Base-by-base conservation (phyloP, 2,888 invertebrate species). In the Argyresthia albistria region DNA sequence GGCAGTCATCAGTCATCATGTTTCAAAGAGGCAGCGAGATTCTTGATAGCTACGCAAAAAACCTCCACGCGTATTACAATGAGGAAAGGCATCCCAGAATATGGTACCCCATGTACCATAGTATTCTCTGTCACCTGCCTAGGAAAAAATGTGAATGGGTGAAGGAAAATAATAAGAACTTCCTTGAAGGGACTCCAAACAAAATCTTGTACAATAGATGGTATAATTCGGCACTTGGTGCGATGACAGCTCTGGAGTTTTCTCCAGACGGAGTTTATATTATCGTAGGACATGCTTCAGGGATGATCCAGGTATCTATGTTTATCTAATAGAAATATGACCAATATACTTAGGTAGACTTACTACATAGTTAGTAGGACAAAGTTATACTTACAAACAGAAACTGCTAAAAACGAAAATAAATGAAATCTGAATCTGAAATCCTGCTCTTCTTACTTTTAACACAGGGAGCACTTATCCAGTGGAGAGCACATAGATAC, bases 271-370 rank as follows among this genome's bases (percentile, higher is more conserved):
- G 88, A 15, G 64, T 70, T 49, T 61, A 77, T 57, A 66, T 90
- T 62, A 75, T 83, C 47, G 75, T 78, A 35, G 79, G 80, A 9
- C 88, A 86, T 66, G 82, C 88, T 35, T 76, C 83, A 8, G 90
- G 90, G 45, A 60, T 75, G 55, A 83, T 90, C 59, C 88, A 90
- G 83, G 90, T 88, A 65, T 9, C 11, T 9, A 14, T 25, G 6
- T 25, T 25, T 25, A 25, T 25, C 6, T 4, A 25, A 25, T 25
- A 25, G 2, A 25, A 25, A 25, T 2, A 25, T n/a, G n/a, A n/a
- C n/a, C n/a, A n/a, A n/a, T n/a, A n/a, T n/a, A n/a, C n/a, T n/a
- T n/a, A n/a, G n/a, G n/a, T n/a, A n/a, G n/a, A n/a, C n/a, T n/a
- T n/a, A n/a, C n/a, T n/a, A n/a, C n/a, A n/a, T n/a, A n/a, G n/a